These are phyloP conservation scores for Nicator chloris DNA, from an alignment of 2,113 vertebrate genomes.

Conservation along the genomic window DNA sequence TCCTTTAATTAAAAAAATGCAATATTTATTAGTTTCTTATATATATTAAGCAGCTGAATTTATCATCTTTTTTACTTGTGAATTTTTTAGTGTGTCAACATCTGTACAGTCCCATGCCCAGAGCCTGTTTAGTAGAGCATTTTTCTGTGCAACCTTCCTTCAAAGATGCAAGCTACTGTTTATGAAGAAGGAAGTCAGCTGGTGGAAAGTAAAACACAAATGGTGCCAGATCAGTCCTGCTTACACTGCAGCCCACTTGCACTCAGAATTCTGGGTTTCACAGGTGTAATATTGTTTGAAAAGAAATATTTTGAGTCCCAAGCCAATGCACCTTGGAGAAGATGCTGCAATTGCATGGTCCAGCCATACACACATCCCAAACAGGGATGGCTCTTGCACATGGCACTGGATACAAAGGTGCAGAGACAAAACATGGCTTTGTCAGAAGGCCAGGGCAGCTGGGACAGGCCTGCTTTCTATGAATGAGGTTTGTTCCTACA, in stretches of 20 bases:
- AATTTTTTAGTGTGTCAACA: no score
- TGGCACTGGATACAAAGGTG: background rate
- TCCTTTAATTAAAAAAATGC: background rate
- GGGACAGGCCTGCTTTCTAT: background rate
- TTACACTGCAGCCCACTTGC: fast-evolving
- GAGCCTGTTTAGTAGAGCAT: background rate
- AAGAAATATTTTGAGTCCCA: background rate
- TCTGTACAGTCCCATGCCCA: no score
- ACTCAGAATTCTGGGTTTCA: background rate
- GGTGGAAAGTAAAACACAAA: background rate
- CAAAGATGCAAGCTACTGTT: background rate
- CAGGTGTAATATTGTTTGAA: background rate
- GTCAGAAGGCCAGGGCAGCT: background rate
- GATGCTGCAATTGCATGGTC: background rate
- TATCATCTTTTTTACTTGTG: background rate
- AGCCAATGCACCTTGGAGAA: background rate
- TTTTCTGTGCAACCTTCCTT: background rate
- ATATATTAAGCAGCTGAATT: background rate
- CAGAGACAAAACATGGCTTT: background rate
- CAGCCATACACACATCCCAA: background rate
- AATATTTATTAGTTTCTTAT: background rate
- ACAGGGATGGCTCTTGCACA: background rate
- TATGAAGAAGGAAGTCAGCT: background rate
- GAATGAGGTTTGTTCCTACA: background rate
- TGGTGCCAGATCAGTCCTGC: background rate